Base-by-base conservation (phyloP, 2,113 vertebrate species). In the Cacatua alba region DNA sequence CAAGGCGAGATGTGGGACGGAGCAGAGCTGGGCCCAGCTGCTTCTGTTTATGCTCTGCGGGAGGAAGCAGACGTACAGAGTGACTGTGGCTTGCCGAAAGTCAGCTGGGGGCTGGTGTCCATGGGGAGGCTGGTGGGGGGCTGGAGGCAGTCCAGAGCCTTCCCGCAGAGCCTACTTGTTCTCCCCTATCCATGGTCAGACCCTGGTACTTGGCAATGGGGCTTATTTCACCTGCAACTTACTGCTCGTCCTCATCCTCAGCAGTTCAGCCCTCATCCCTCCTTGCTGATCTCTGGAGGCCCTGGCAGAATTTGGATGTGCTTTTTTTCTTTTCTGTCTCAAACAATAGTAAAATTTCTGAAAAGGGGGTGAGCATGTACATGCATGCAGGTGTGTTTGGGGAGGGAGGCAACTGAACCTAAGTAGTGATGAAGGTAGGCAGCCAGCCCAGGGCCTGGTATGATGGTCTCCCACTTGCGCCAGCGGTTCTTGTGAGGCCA, bases 1-100 rank as follows among this genome's bases (percentile, higher is more conserved):
- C 88, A 84, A 94, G 79, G 90, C 79, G 64, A 92, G 76, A 80
- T 93, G 94, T 93, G 94, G 96, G 96, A 86, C 92, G 90, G 90
- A 90, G 79, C 76, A 10, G 93, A 96, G 90, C 95, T 84, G 68
- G 93, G 93, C 92, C 72, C 95, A 94, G 95, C 94, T 95, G 95
- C 88, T 92, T 74, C 94, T 96, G 94, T 93, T 96, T 86, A 78
- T 94, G 91, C 72, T 96, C 91, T 1, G 5, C 82, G 2, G 88
- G 88, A 67, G 64, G 48, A 93, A 89, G 88, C 82, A 48, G 93
- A 19, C 17, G 13, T 33, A 20, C 43, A 7, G 74, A 81, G 84
- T 0, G 13, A 25, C 82, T 60, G 62, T 44, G 79, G 28, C 78
- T 89, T 41, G 78, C 33, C 10, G 24, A 67, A 70, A 85, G 44